phyloP scores from a whole-genome alignment of 1,140 invertebrate genomes.

The Aradophagus sp. region DNA sequence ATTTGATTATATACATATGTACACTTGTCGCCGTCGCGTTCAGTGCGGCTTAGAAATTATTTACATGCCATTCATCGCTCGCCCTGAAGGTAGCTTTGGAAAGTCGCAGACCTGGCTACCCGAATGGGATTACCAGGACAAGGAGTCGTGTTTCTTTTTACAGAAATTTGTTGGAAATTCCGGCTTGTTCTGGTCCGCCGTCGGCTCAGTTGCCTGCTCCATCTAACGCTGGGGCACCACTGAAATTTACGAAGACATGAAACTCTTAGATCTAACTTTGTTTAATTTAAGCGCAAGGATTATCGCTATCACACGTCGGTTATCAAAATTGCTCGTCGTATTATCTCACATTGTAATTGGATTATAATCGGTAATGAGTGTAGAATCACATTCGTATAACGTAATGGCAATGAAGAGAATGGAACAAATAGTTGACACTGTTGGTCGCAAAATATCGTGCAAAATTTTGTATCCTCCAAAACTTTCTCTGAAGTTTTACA shows the following conservation, averaged over 20 bases:
- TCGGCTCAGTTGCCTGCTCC: neutral
- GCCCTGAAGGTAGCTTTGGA: conserved; percentile 6
- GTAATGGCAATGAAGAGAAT: conserved; percentile 26
- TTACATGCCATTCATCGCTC: conserved; percentile 33
- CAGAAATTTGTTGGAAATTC: conserved; percentile 13
- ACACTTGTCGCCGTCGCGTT: conserved; percentile 33
- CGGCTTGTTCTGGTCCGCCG: neutral
- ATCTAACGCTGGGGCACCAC: too few species aligned
- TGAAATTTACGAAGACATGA: conserved; percentile 43
- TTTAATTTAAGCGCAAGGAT: conserved; percentile 12
- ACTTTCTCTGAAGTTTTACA: too few species aligned
- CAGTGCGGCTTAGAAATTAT: conserved; percentile 43
- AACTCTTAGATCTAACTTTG: conserved; percentile 13
- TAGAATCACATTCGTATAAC: conserved; percentile 18
- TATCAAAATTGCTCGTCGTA: conserved; percentile 15
- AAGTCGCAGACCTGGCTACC: conserved; percentile 1
- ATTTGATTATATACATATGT: conserved; percentile 56
- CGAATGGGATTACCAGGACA: neutral
- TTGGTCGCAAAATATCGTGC: neutral
- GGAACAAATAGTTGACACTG: conserved; percentile 36
- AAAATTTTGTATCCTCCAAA: conserved; percentile 8
- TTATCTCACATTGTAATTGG: conserved; percentile 1
- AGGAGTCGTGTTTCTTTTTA: conserved; percentile 26
- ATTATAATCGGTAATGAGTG: conserved; percentile 16
- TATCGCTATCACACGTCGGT: conserved; percentile 25